A percentile compares a stretch with the other conserved stretches of the same genome.
Evolutionary conservation across 2,797 vertebrate species (phyloP).

Genomic region (Brachyrhaphis roseni): DNA sequence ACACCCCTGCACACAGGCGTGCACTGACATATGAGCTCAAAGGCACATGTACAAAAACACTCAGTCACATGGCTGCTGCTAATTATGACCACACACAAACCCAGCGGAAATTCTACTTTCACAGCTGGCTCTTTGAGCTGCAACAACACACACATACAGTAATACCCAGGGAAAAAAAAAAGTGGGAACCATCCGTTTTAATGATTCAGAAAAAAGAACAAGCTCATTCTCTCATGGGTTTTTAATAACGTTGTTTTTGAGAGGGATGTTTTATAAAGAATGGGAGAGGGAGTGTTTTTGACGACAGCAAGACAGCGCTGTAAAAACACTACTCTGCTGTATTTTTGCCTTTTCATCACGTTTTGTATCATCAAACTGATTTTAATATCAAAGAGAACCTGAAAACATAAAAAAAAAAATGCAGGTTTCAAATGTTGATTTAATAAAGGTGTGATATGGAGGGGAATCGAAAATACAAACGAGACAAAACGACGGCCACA

Average conservation of each 20-base stretch:
- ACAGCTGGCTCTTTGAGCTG: slow-evolving; percentile 65
- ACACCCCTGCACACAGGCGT: slow-evolving; percentile 46
- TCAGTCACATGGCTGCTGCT: slow-evolving; percentile 71
- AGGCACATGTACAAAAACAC: slow-evolving; percentile 36
- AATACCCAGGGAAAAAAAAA: background rate
- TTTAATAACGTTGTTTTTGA: slow-evolving; percentile 12
- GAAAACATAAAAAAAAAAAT: background rate
- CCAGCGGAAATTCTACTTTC: slow-evolving; percentile 72
- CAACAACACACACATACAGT: slow-evolving; percentile 18
- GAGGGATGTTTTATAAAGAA: slow-evolving; percentile 1
- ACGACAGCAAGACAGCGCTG: background rate
- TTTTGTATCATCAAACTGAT: background rate
- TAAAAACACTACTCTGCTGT: background rate
- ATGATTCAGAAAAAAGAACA: slow-evolving; percentile 36
- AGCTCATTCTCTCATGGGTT: slow-evolving; percentile 43
- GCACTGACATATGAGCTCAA: slow-evolving; percentile 24
- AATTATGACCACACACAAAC: slow-evolving; percentile 75
- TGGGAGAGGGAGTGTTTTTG: slow-evolving; percentile 11
- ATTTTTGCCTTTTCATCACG: background rate
- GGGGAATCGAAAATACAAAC: too few species aligned
- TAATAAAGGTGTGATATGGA: too few species aligned
- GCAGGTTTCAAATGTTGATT: background rate
- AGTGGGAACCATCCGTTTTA: slow-evolving; percentile 27
- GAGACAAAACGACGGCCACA: too few species aligned
- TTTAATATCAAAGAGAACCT: background rate